Conservation (phyloP, 2,113 vertebrate species). For the Vireo altiloquus region DNA sequence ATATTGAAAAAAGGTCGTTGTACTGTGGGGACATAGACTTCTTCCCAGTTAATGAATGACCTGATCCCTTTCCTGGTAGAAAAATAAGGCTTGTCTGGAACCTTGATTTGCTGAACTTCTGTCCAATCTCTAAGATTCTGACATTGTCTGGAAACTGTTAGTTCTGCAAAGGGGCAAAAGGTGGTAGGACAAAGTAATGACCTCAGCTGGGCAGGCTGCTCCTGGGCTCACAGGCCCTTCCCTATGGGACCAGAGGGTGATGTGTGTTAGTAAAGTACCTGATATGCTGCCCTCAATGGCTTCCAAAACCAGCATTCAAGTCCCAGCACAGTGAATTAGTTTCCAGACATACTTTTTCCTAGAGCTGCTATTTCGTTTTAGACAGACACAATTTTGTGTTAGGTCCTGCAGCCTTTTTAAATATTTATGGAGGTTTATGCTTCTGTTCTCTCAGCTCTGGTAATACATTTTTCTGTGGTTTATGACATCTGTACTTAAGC, state of each 20-base stretch:
- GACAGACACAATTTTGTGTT: not conserved
- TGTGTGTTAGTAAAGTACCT: not conserved
- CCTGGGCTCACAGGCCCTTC: not conserved
- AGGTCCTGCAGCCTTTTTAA: not conserved
- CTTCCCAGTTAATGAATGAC: not conserved
- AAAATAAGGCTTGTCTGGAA: not conserved
- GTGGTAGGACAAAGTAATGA: not conserved
- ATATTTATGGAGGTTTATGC: not conserved
- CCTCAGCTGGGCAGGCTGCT: not conserved
- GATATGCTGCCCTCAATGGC: fast-evolving
- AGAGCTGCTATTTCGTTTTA: not conserved
- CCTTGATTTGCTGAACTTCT: not conserved
- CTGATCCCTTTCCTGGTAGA: not conserved
- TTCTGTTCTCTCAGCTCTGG: not conserved
- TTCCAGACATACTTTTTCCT: not conserved
- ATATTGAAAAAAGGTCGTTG: not conserved
- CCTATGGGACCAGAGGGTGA: not conserved
- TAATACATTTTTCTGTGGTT: not conserved
- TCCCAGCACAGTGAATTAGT: not conserved
- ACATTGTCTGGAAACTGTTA: not conserved
- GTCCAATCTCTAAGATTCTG: not conserved
- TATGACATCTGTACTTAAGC: not conserved
- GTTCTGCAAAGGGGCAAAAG: not conserved
- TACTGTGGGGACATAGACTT: not conserved
- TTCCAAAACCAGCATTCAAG: not conserved